Base-by-base conservation (phyloP, 2,113 vertebrate species). In the Cololabis saira region DNA sequence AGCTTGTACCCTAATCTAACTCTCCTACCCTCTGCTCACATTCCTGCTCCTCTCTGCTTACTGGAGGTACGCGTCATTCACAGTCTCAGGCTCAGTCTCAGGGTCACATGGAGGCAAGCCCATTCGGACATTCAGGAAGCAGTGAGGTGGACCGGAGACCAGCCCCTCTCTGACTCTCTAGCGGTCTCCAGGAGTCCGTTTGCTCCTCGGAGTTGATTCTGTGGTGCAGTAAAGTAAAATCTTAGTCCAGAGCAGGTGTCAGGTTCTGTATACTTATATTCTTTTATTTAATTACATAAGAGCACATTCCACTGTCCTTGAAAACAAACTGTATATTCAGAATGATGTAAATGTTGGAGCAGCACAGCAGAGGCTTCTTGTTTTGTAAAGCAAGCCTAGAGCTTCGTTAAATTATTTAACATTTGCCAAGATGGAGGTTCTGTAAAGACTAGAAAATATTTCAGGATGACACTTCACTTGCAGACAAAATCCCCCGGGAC, bases 1-100 rank as follows among this genome's bases (percentile, higher is more conserved):
- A 89, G 85, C 82, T 74, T 83, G 81, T 75, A 65, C 82, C 76
- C 70, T 80, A 85, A 84, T 71, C 76, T 78, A 80, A 80, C 78
- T 81, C 70, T 81, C 74, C 81, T 75, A 74, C 80, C 77, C 81
- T 80, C 83, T 83, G 76, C 80, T 83, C 62, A 62, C 72, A 77
- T 67, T 76, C 58, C 55, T 63, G 48, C 62, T 75, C 69, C 24
- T 70, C 70, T 81, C 74, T 52, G 68, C 76, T 74, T 40, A 79
- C 56, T 71, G 69, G 68, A 82, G 67, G 80, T 79, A 40, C 58
- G 75, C 30, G 50, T 80, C 71, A 60, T 61, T 81, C 68, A 68
- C 33, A 1, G 33, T 37, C 33, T 37, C 74, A 53, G 52, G 64
- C 62, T 71, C 49, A 48, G 61, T 60, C 64, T 70, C 64, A 33